Evolutionary conservation across 2,113 vertebrate genomes (phyloP), one percentile per base, ranked within the genome.

Genomic region (Sprattus sprattus): DNA sequence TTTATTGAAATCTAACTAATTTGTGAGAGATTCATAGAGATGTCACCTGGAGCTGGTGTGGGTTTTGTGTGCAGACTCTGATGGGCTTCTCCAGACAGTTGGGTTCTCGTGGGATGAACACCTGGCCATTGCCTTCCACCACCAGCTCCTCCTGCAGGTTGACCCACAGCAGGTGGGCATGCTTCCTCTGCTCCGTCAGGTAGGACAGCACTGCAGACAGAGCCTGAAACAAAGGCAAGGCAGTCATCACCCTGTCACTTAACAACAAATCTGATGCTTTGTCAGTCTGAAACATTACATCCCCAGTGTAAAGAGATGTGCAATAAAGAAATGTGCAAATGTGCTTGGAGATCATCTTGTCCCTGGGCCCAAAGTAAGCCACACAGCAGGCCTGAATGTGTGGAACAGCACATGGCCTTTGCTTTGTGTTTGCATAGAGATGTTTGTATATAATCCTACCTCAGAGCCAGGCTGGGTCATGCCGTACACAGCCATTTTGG

Each of bases 401-500:
- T 60, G 20, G 16, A 54, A 15, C 50, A 39, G 39, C 39, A 39
- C 47, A 49, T 49, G 50, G 13, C 16, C 2, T 54, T 4, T 54
- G 50, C 16, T 54, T 3, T 16, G 13, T 54, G 18, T 16, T 15
- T 18, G 16, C 16, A 4, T 49, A 2, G 78, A 82, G 18, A 81
- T 16, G 18, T n/a, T 84, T 54, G 45, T 4, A 5, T 52, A 11
- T 11, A 52, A 15, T 64, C 47, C 44, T 92, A 97, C 97, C 96
- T 97, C 97, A 87, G 95, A 92, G 39, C 88, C 96, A 83, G 97
- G 96, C 90, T 97, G 96, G 0, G 96, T 96, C 0, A 92, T 96
- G 46, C 97, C 97, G 0, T 97, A 97, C 75, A 97, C n/a, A 0
- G 96, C 89, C 95, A 96, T 95, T 28, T 97, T 97, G 78, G 96